A percentile compares a stretch with the other conserved stretches of the same genome.
Conservation (phyloP, 1,140 invertebrate species). For the Nephotettix cincticeps region DNA sequence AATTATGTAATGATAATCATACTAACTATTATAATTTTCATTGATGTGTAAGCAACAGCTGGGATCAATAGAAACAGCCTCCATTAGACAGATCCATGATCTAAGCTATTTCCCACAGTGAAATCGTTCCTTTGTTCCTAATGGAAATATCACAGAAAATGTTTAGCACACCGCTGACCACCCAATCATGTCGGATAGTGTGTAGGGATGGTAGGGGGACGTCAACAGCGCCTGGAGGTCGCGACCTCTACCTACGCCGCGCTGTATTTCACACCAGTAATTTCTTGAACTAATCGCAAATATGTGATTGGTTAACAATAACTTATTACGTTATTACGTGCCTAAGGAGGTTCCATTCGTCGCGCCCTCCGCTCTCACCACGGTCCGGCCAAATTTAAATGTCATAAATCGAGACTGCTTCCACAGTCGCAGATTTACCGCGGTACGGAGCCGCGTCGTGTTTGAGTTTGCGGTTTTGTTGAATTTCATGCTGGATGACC, state of each 20-base stretch:
- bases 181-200: too few relatives aligned
- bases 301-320: constrained; percentile 23
- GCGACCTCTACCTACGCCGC: background rate
- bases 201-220: too few relatives aligned
- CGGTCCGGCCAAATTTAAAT: constrained; percentile 9
- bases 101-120: too few relatives aligned
- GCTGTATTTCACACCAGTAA: constrained; percentile 18
- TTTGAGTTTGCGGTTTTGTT: background rate
- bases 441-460: background rate
- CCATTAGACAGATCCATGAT: too few relatives aligned
- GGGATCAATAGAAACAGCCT: too few relatives aligned
- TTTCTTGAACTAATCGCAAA: constrained; percentile 21
- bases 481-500: background rate
- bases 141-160: too few relatives aligned
- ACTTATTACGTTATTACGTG: constrained; percentile 22
- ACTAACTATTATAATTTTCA: too few relatives aligned
- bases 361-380: background rate
- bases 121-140: too few relatives aligned
- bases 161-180: too few relatives aligned
- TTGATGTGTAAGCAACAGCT: too few relatives aligned
- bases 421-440: background rate
- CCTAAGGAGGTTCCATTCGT: constrained; percentile 2
- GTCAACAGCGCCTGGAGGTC: background rate
- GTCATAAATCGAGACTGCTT: background rate
- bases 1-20: too few relatives aligned